Percentiles rank a stretch among this genome's conserved stretches.
These are phyloP conservation scores for Caenorhabditis imperialis DNA, from an alignment of 2,888 invertebrate species.

Conservation along the genomic window DNA sequence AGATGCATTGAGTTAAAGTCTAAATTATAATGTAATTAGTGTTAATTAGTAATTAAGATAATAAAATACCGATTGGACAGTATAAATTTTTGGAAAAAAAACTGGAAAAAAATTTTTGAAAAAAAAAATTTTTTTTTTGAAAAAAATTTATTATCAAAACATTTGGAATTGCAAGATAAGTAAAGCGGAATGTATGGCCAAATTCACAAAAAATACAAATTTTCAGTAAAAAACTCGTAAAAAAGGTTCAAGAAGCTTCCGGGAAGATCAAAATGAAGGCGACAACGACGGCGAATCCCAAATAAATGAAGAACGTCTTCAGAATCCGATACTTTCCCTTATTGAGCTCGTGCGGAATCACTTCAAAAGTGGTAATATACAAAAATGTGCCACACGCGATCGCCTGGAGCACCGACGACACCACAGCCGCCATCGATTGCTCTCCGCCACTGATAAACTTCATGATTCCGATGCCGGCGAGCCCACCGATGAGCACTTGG, in stretches of 20 bases:
- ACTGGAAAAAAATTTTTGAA: no score
- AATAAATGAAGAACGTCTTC: slow-evolving; percentile 69
- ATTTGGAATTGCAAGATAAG: no score
- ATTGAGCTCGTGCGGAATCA: slow-evolving; percentile 83
- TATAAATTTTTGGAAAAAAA: no score
- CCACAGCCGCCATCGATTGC: slow-evolving; percentile 61
- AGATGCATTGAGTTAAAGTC: no score
- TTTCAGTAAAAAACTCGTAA: neutral
- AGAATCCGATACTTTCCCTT: slow-evolving; percentile 62
- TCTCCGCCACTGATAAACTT: slow-evolving; percentile 81
- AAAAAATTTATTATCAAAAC: no score
- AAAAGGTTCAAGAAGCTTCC: slow-evolving; percentile 35
- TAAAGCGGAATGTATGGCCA: no score
- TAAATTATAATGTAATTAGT: no score
- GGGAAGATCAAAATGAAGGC: slow-evolving; percentile 70
- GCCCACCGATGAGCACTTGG: slow-evolving; percentile 82
- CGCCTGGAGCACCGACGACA: slow-evolving; percentile 80
- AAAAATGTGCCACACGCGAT: slow-evolving; percentile 92
- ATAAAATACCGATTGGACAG: no score
- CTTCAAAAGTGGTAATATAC: slow-evolving; percentile 95
- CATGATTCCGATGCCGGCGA: slow-evolving; percentile 82
- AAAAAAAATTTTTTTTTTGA: no score
- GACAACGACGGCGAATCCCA: slow-evolving; percentile 72
- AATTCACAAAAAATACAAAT: neutral
- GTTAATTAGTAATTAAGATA: no score